Conservation (phyloP, 2,888 invertebrate species). For the Leuctra nigra region DNA sequence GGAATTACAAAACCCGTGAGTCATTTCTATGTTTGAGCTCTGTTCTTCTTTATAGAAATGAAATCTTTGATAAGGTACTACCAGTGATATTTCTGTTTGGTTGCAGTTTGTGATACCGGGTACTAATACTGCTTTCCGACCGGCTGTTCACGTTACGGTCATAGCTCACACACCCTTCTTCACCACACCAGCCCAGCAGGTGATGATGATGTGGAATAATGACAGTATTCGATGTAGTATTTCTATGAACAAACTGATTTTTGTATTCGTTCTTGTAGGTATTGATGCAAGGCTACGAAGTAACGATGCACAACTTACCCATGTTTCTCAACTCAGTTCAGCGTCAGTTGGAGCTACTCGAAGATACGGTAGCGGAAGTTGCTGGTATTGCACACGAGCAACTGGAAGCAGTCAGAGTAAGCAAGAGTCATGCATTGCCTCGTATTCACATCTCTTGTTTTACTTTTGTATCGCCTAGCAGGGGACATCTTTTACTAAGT, state of each 20-base stretch:
- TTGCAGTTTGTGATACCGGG: constrained; percentile 64
- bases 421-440: too few species aligned
- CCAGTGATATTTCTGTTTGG: constrained; percentile 22
- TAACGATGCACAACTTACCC: constrained; percentile 52
- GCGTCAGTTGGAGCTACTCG: constrained; percentile 51
- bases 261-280: constrained; percentile 40
- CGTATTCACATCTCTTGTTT: too few species aligned
- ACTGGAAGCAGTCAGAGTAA: constrained; percentile 43
- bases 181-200: constrained; percentile 61
- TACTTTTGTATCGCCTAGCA: too few species aligned
- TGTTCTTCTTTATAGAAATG: background rate
- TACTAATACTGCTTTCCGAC: constrained; percentile 51
- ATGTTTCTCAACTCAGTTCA: constrained; percentile 51
- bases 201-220: too few species aligned
- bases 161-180: constrained; percentile 71
- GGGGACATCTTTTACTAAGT: too few species aligned
- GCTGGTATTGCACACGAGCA: constrained; percentile 49
- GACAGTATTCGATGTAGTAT: background rate
- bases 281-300: constrained; percentile 59
- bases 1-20: constrained; percentile 50
- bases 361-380: constrained; percentile 52
- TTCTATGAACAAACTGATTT: background rate
- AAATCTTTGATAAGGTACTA: background rate
- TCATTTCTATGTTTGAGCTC: constrained; percentile 27
- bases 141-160: constrained; percentile 65